Percentiles rank a stretch among this genome's conserved stretches.
These are phyloP conservation scores for Synergus laeviventris DNA, from an alignment of 2,888 invertebrate genomes.

Conservation along the genomic window DNA sequence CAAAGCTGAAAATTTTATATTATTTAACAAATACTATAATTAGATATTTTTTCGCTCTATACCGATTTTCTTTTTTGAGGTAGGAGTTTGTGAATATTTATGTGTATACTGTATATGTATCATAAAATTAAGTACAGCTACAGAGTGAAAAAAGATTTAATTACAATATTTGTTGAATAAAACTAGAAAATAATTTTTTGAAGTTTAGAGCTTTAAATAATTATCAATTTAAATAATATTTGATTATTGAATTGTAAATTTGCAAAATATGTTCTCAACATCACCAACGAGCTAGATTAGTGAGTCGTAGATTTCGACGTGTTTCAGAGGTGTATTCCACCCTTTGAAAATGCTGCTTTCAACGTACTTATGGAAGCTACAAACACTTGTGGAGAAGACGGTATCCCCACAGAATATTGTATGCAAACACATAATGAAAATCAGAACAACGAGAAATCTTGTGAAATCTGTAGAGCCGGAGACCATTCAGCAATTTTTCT, in stretches of 20 bases:
- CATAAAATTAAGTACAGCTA: too few species aligned
- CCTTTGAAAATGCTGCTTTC: conserved; percentile 97
- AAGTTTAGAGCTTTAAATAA: background rate
- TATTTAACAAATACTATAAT: too few species aligned
- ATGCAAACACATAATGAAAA: conserved; percentile 94
- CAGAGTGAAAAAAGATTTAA: too few species aligned
- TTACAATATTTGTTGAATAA: too few species aligned
- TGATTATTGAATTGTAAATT: background rate
- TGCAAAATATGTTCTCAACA: conserved; percentile 10
- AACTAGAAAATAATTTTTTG: too few species aligned
- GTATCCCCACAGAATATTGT: conserved; percentile 88
- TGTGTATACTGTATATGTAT: too few species aligned
- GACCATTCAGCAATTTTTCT: conserved; percentile 86
- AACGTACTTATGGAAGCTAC: conserved; percentile 92
- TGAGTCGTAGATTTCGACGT: conserved; percentile 53
- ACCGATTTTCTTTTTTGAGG: too few species aligned
- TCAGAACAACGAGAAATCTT: conserved; percentile 82
- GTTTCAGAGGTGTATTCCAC: conserved; percentile 93
- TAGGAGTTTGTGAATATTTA: too few species aligned
- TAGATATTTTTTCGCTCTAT: too few species aligned
- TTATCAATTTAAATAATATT: background rate
- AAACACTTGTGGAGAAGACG: conserved; percentile 95
- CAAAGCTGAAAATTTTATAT: too few species aligned
- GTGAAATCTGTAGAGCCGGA: conserved; percentile 84
- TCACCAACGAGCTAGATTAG: conserved; percentile 42